A percentile compares a stretch with the other conserved stretches of the same genome.
Conservation (phyloP, 2,888 invertebrate genomes). For the Prostheceraeus crozeri region DNA sequence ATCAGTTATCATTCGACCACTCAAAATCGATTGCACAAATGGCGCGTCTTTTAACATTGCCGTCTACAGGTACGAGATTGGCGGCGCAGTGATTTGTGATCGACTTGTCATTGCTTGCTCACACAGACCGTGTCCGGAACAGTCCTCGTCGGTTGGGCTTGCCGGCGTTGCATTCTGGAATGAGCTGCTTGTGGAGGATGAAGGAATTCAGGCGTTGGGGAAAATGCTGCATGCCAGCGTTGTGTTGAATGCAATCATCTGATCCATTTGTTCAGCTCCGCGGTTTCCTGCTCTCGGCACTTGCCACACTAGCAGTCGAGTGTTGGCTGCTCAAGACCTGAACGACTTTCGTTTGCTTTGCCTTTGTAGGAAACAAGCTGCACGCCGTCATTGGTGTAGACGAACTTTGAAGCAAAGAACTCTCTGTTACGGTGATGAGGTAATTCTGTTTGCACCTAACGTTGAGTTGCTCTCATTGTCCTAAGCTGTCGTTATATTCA, state of each 20-base stretch:
- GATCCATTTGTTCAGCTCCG: too few relatives aligned
- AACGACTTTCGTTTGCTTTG: background rate
- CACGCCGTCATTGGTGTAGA: constrained; percentile 20
- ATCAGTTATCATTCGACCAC: too few relatives aligned
- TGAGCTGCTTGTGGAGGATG: background rate
- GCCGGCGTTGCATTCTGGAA: too few relatives aligned
- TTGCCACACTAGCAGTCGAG: background rate
- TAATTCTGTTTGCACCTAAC: constrained; percentile 12
- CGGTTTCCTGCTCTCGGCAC: background rate
- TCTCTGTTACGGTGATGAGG: constrained; percentile 7
- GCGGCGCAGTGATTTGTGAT: too few relatives aligned
- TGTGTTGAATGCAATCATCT: constrained; percentile 2
- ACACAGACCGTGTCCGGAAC: too few relatives aligned
- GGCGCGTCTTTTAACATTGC: too few relatives aligned
- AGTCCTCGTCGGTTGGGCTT: too few relatives aligned
- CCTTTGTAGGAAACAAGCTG: constrained; percentile 14
- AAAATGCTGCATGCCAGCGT: constrained; percentile 14
- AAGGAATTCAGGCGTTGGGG: background rate
- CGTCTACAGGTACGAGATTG: too few relatives aligned
- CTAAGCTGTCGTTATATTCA: constrained; percentile 11
- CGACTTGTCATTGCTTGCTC: too few relatives aligned
- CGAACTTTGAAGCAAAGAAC: constrained; percentile 7
- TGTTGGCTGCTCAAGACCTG: background rate
- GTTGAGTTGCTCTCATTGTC: background rate
- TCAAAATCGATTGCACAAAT: too few relatives aligned